Percentiles rank a stretch among this genome's conserved stretches.
These are phyloP conservation scores for Scotopteryx bipunctaria DNA, from an alignment of 2,888 invertebrate species.

Conservation along the genomic window DNA sequence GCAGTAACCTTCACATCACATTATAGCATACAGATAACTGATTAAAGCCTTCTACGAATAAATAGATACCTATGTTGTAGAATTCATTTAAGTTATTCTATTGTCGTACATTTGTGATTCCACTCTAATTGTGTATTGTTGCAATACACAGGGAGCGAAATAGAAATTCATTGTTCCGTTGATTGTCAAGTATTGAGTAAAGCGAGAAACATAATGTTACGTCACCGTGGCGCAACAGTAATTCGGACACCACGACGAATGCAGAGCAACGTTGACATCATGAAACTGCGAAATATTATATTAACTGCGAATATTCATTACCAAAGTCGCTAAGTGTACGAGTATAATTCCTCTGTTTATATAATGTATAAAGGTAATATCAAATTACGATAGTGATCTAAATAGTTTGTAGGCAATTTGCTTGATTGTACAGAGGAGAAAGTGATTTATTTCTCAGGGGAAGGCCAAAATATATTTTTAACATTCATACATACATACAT, in stretches of 20 bases:
- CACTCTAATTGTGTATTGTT: conserved; percentile 24
- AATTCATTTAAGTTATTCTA: conserved; percentile 3
- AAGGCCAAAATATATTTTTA: too few species aligned
- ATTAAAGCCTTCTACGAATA: background rate
- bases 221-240: conserved; percentile 52
- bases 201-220: conserved; percentile 43
- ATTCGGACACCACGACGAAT: conserved; percentile 49
- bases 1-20: conserved; percentile 24
- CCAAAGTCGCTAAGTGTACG: conserved; percentile 11
- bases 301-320: conserved; percentile 42
- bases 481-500: too few species aligned
- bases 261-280: conserved; percentile 44
- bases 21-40: background rate
- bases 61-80: background rate
- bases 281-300: conserved; percentile 38
- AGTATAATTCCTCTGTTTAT: too few species aligned
- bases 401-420: too few species aligned
- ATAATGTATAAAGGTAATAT: too few species aligned
- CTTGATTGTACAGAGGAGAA: too few species aligned
- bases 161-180: conserved; percentile 36
- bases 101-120: conserved; percentile 16
- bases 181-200: conserved; percentile 38
- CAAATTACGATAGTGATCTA: too few species aligned
- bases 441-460: too few species aligned
- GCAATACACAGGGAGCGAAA: conserved; percentile 26